phyloP scores from a whole-genome alignment of 2,888 invertebrate species.

The Mystacides longicornis region DNA sequence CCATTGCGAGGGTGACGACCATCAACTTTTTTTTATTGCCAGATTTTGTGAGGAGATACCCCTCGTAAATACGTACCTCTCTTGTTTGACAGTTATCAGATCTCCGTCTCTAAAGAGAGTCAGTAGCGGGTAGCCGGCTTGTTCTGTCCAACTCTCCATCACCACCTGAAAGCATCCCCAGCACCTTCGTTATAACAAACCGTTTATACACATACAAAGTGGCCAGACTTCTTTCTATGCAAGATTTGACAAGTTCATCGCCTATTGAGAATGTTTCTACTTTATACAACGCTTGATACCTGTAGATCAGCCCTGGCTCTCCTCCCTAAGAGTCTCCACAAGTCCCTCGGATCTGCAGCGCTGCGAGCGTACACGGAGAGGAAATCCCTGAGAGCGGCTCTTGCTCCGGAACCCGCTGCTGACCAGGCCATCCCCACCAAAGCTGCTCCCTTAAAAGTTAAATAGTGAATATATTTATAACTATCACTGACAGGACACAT shows the following conservation, averaged over 20 bases:
- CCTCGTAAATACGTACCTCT: slow-evolving; percentile 43
- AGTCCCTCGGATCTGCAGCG: slow-evolving; percentile 62
- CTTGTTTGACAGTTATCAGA: slow-evolving; percentile 58
- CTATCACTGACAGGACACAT: neutral
- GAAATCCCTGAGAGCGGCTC: slow-evolving; percentile 41
- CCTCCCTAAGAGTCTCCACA: slow-evolving; percentile 56
- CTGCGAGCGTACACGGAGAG: slow-evolving; percentile 40
- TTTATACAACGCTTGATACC: too few relatives aligned
- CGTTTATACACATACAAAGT: too few relatives aligned
- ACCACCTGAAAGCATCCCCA: slow-evolving; percentile 34
- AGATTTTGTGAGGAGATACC: neutral
- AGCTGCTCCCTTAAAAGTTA: slow-evolving; percentile 38
- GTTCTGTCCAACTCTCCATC: slow-evolving; percentile 76
- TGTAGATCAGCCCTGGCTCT: slow-evolving; percentile 30
- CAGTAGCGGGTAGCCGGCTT: slow-evolving; percentile 77
- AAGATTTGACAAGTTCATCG: too few relatives aligned
- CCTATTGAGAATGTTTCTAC: too few relatives aligned
- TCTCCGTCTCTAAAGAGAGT: slow-evolving; percentile 54
- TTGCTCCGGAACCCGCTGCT: slow-evolving; percentile 42
- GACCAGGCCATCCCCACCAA: slow-evolving; percentile 49
- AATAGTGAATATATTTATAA: neutral
- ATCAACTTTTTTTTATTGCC: neutral
- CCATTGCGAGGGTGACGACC: neutral
- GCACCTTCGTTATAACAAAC: too few relatives aligned
- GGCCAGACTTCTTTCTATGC: too few relatives aligned